phyloP scores from a whole-genome alignment of 2,888 invertebrate genomes.

The Diarsia mendica region DNA sequence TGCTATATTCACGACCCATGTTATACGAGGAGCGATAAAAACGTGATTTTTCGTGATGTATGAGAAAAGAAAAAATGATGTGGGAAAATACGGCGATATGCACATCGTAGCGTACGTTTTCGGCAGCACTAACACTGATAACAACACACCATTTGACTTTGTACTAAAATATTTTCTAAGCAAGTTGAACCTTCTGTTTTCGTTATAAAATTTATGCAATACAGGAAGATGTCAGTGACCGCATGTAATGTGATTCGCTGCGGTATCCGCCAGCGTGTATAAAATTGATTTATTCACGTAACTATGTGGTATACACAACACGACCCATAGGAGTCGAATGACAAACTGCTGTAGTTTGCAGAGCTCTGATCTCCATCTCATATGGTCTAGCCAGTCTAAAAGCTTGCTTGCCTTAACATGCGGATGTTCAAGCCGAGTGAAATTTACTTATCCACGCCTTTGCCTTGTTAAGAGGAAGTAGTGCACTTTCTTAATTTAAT shows the following conservation, averaged over 20 bases:
- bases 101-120: conserved; percentile 44
- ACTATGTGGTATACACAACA: conserved; percentile 69
- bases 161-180: conserved; percentile 40
- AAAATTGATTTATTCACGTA: conserved; percentile 83
- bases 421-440: conserved; percentile 35
- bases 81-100: conserved; percentile 34
- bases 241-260: conserved; percentile 85
- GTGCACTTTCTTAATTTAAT: conserved; percentile 59
- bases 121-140: conserved; percentile 41
- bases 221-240: conserved; percentile 86
- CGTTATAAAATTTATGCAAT: conserved; percentile 79
- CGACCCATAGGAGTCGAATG: conserved; percentile 52
- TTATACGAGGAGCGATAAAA: conserved; percentile 46
- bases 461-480: conserved; percentile 43
- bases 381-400: conserved; percentile 51
- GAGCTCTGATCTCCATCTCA: conserved; percentile 51
- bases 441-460: conserved; percentile 51
- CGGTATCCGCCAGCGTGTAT: conserved; percentile 82
- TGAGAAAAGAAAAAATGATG: conserved; percentile 32
- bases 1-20: conserved; percentile 49
- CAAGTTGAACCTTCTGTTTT: conserved; percentile 57
- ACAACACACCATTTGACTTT: conserved; percentile 52
- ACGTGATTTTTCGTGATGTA: conserved; percentile 47
- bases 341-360: conserved; percentile 61
- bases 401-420: conserved; percentile 22